A percentile compares a stretch with the other conserved stretches of the same genome.
These are phyloP conservation scores for Diabrotica undecimpunctata DNA, from an alignment of 1,140 invertebrate genomes.

Conservation along the genomic window DNA sequence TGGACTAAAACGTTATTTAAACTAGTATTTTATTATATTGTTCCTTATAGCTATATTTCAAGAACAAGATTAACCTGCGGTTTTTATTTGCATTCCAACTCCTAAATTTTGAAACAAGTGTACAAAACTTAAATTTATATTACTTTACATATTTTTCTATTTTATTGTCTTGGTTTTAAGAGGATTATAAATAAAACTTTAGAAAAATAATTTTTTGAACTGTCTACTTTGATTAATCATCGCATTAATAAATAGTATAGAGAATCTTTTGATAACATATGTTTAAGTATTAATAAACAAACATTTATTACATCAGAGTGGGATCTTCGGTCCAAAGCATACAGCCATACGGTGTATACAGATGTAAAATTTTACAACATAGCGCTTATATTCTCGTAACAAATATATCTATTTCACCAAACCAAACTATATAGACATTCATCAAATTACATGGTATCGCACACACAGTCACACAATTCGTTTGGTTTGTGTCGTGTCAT, in stretches of 20 bases:
- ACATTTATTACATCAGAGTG: background rate
- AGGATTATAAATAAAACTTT: too few species aligned
- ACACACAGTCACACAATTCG: background rate
- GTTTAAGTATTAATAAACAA: background rate
- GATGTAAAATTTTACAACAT: background rate
- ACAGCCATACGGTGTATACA: background rate
- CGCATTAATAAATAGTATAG: background rate
- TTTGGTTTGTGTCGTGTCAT: constrained; percentile 1
- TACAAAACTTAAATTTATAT: too few species aligned
- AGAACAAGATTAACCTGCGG: too few species aligned
- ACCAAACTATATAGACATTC: constrained; percentile 2
- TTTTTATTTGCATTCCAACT: too few species aligned
- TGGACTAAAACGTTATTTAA: too few species aligned
- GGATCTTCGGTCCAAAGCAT: background rate
- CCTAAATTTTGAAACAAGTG: too few species aligned
- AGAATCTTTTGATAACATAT: background rate
- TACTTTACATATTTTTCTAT: too few species aligned
- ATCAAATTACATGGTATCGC: constrained; percentile 2
- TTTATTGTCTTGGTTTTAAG: too few species aligned
- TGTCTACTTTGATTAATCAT: too few species aligned
- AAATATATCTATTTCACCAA: constrained; percentile 1
- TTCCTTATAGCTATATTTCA: too few species aligned
- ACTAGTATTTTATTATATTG: too few species aligned
- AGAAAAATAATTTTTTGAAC: too few species aligned
- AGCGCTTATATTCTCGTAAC: background rate